Conservation (phyloP, 1,140 invertebrate species). For the Hypsibius dujardini region DNA sequence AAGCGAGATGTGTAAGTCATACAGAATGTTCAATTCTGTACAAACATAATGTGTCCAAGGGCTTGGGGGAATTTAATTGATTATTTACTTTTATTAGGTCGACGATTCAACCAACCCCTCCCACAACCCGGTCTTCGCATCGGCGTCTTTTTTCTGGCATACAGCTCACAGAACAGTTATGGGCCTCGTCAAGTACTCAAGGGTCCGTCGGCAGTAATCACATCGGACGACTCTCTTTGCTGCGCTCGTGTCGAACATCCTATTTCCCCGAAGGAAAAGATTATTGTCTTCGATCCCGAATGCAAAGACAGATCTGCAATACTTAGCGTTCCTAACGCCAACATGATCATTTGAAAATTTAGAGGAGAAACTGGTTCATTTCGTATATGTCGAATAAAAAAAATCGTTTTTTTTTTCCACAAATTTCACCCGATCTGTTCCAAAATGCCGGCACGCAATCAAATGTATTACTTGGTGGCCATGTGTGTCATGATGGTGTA, state of each 20-base stretch:
- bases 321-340: neutral
- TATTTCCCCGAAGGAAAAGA: neutral
- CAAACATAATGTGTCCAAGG: neutral
- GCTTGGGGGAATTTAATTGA: neutral
- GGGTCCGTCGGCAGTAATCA: neutral
- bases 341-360: too few species aligned
- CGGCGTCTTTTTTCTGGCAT: slow-evolving; percentile 4
- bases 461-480: too few species aligned
- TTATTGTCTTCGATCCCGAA: slow-evolving; percentile 6
- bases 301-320: slow-evolving; percentile 14
- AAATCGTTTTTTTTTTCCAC: too few species aligned
- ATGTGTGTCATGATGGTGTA: too few species aligned
- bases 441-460: too few species aligned
- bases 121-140: neutral
- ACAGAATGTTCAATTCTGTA: neutral
- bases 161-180: slow-evolving; percentile 14
- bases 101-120: slow-evolving; percentile 11
- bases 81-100: neutral
- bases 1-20: slow-evolving; percentile 16
- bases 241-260: slow-evolving; percentile 12
- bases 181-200: slow-evolving; percentile 10
- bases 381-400: too few species aligned
- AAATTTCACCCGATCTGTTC: too few species aligned
- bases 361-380: too few species aligned
- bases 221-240: neutral